Evolutionary conservation across 2,797 vertebrate genomes (phyloP).

Genomic region (Lepus oiostolus): DNA sequence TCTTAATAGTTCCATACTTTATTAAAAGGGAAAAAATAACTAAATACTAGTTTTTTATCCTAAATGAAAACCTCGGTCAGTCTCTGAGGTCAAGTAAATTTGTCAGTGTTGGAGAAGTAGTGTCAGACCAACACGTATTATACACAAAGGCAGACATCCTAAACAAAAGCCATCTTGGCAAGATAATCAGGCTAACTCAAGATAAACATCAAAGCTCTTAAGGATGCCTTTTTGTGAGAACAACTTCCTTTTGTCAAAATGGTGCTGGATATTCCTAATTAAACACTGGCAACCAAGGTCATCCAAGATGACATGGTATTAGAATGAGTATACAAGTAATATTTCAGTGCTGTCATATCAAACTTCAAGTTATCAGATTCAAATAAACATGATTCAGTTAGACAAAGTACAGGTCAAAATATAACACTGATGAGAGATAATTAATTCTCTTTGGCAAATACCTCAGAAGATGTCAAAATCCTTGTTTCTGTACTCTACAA

Average conservation of each 20-base stretch:
- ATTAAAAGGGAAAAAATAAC: not conserved
- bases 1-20: not conserved
- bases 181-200: not conserved
- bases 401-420: constrained; percentile 55
- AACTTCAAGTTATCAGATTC: constrained; percentile 67
- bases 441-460: constrained; percentile 53
- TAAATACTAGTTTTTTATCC: not conserved
- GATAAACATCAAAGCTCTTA: constrained; percentile 24
- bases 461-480: constrained; percentile 36
- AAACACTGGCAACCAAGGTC: constrained; percentile 35
- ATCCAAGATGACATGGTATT: not conserved
- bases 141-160: not conserved
- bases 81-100: constrained; percentile 24
- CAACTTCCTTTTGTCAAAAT: constrained; percentile 44
- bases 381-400: constrained; percentile 64
- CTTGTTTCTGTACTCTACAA: not conserved
- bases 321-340: not conserved
- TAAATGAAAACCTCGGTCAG: not conserved
- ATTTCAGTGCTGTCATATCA: constrained; percentile 33
- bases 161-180: not conserved
- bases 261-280: not conserved
- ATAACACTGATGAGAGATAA: constrained; percentile 52
- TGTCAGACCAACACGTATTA: not conserved
- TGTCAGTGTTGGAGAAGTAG: not conserved
- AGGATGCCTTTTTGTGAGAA: not conserved